phyloP scores from a whole-genome alignment of 2,113 vertebrate genomes.

The Desmodus rotundus region DNA sequence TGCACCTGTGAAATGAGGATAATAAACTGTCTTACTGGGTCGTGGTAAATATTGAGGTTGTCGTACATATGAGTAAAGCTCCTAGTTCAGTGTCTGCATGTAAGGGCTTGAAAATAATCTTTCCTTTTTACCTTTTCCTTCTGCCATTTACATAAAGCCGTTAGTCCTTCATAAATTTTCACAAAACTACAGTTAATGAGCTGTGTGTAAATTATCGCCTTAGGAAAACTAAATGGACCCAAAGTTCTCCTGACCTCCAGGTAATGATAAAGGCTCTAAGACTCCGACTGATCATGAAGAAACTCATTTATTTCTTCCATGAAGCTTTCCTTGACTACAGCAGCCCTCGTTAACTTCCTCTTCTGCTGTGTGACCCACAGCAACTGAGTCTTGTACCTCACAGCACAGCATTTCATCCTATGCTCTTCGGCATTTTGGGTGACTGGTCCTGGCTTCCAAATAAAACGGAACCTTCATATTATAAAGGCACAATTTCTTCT shows the following conservation, averaged over 20 bases:
- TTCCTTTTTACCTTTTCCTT: neutral
- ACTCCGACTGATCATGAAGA: neutral
- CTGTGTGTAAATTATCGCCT: neutral
- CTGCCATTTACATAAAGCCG: neutral
- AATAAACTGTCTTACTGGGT: neutral
- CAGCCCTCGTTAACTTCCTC: neutral
- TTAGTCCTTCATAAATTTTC: constrained; percentile 10
- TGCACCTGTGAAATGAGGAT: neutral
- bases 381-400: neutral
- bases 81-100: neutral
- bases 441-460: neutral
- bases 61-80: neutral
- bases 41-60: neutral
- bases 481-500: neutral
- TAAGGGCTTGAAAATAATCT: neutral
- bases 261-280: neutral
- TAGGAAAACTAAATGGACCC: neutral
- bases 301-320: neutral
- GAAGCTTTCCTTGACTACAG: neutral
- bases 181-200: neutral
- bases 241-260: neutral
- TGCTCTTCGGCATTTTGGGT: neutral
- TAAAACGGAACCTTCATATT: neutral
- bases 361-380: neutral
- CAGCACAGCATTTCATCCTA: neutral